A percentile compares a stretch with the other conserved stretches of the same genome.
Evolutionary conservation across 2,113 vertebrate species (phyloP).

Genomic region (Dolichotis patagonum): DNA sequence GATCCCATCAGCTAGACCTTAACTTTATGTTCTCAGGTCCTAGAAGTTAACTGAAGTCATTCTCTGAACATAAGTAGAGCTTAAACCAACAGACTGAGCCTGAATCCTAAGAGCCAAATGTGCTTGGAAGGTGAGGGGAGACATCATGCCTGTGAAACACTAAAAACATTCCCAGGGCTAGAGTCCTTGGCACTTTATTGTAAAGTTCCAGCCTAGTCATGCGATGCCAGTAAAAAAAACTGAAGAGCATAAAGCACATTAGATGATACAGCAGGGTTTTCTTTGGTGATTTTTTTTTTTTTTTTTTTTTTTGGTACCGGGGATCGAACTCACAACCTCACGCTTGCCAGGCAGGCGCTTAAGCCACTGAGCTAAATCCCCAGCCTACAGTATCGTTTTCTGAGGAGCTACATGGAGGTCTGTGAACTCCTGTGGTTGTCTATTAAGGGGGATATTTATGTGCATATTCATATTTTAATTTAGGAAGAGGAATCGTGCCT

Average conservation of each 20-base stretch:
- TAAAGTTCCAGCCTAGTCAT: neutral
- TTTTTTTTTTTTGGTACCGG: too few relatives aligned
- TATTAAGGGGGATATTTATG: neutral
- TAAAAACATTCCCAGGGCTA: neutral
- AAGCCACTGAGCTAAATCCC: too few relatives aligned
- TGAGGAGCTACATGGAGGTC: neutral
- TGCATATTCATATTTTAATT: neutral
- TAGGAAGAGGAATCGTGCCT: neutral
- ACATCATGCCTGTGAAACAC: neutral
- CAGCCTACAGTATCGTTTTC: too few relatives aligned
- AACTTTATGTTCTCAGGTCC: neutral
- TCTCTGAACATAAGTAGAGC: neutral
- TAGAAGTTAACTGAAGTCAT: neutral
- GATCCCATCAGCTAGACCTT: neutral
- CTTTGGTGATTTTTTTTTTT: too few relatives aligned
- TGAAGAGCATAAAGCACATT: neutral
- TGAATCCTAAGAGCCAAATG: neutral
- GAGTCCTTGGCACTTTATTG: neutral
- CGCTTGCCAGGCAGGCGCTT: too few relatives aligned
- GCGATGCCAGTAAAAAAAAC: neutral
- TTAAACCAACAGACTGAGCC: neutral
- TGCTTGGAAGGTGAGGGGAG: neutral
- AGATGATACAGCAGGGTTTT: accelerated
- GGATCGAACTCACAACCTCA: too few relatives aligned
- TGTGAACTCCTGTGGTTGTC: neutral